Evolutionary conservation across 2,888 invertebrate genomes (phyloP).

Genomic region (Merodon equestris): DNA sequence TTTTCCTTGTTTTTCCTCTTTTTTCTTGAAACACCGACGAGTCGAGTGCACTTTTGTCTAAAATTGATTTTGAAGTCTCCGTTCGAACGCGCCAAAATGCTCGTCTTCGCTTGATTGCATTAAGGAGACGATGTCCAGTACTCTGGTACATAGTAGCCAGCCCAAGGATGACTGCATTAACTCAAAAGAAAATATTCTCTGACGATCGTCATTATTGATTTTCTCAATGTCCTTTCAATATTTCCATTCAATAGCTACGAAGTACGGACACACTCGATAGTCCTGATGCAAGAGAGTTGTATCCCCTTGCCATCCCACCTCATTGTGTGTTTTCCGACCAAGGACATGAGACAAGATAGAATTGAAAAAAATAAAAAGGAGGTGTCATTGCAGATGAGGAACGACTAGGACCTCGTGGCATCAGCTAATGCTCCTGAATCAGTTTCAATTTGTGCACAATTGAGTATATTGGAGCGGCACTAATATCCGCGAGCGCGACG

Average conservation of each 20-base stretch:
- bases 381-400: constrained; percentile 21
- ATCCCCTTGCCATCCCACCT: no score
- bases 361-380: constrained; percentile 3
- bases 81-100: constrained; percentile 23
- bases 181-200: constrained; percentile 10
- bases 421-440: constrained; percentile 32
- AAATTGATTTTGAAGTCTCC: constrained; percentile 31
- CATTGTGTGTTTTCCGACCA: background rate
- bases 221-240: background rate
- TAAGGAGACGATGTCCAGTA: constrained; percentile 20
- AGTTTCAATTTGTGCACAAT: constrained; percentile 48
- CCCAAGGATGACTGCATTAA: constrained; percentile 32
- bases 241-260: no score
- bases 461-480: constrained; percentile 11
- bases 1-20: background rate
- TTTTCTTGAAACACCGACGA: constrained; percentile 18
- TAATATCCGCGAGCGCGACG: constrained; percentile 4
- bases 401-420: constrained; percentile 2
- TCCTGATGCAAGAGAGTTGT: no score
- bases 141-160: background rate
- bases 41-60: constrained; percentile 33
- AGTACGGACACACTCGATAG: no score
- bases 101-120: constrained; percentile 38
- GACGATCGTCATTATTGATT: constrained; percentile 10
- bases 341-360: constrained; percentile 12